Conservation (phyloP, 2,113 vertebrate genomes). For the Psettodes erumei region DNA sequence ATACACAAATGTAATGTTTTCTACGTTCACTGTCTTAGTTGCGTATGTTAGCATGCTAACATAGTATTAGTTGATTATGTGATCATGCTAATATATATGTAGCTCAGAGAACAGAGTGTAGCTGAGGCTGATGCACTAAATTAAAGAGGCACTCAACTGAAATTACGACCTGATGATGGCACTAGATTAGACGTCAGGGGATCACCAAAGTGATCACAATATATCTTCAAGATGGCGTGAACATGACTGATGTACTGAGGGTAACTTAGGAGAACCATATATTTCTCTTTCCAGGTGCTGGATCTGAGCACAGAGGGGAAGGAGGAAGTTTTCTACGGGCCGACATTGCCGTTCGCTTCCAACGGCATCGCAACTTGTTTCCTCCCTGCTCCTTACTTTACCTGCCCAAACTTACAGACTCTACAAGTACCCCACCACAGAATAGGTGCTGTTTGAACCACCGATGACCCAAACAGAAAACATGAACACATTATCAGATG, state of each 20-base stretch:
- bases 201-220: background rate
- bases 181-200: background rate
- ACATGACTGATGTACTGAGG: too few relatives aligned
- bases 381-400: conserved; percentile 93
- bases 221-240: too few relatives aligned
- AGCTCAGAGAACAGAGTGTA: background rate
- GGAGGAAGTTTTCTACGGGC: conserved; percentile 97
- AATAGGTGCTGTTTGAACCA: conserved; percentile 83
- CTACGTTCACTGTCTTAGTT: background rate
- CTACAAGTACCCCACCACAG: conserved; percentile 96
- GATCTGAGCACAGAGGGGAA: conserved; percentile 94
- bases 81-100: too few relatives aligned
- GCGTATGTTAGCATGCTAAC: background rate
- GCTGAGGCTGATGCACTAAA: background rate
- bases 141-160: too few relatives aligned
- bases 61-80: too few relatives aligned
- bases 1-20: conserved; percentile 2
- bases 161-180: too few relatives aligned
- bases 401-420: conserved; percentile 94
- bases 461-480: conserved; percentile 9
- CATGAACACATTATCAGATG: conserved; percentile 5
- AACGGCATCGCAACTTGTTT: conserved; percentile 96
- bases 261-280: background rate
- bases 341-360: conserved; percentile 94
- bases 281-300: conserved; percentile 85